Evolutionary conservation across 2,888 invertebrate genomes (phyloP).

Genomic region (Drosophila ustulata): DNA sequence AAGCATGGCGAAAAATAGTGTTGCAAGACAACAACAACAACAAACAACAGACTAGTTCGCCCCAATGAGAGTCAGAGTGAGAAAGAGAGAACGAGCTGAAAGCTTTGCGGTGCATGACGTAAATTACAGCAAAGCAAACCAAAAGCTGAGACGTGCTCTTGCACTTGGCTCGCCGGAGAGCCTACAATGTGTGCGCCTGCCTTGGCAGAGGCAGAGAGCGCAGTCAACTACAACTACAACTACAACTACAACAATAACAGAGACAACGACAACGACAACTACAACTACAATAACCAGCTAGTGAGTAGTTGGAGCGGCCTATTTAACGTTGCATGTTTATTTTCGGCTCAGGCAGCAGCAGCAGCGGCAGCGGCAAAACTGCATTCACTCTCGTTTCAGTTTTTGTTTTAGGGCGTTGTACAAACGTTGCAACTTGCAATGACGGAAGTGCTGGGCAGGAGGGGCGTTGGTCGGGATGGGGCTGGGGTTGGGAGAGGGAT

Average conservation of each 20-base stretch:
- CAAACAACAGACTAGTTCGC: background rate
- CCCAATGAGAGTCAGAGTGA: conserved; percentile 15
- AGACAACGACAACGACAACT: conserved; percentile 13
- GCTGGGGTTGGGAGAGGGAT: too few relatives aligned
- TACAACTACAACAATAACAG: conserved; percentile 17
- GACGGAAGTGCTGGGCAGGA: conserved; percentile 35
- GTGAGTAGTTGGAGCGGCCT: conserved; percentile 60
- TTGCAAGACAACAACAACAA: conserved; percentile 41
- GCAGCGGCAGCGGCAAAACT: conserved; percentile 48
- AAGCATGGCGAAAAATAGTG: conserved; percentile 45
- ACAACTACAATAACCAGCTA: conserved; percentile 18
- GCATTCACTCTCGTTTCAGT: conserved; percentile 77
- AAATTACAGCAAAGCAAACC: conserved; percentile 49
- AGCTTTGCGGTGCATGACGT: conserved; percentile 54
- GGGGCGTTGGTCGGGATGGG: background rate
- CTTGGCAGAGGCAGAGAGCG: conserved; percentile 38
- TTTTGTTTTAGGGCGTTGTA: conserved; percentile 76
- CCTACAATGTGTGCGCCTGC: conserved; percentile 8
- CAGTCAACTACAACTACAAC: conserved; percentile 23
- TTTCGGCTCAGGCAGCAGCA: conserved; percentile 58
- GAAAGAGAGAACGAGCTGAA: conserved; percentile 20
- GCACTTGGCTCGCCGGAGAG: conserved; percentile 67
- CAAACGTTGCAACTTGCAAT: conserved; percentile 41
- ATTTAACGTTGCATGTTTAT: conserved; percentile 79
- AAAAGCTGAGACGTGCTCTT: conserved; percentile 66